Evolutionary conservation across 37 sponge, comb jelly and placozoan species (phyloP).

Genomic region (Ephydatia muelleri): DNA sequence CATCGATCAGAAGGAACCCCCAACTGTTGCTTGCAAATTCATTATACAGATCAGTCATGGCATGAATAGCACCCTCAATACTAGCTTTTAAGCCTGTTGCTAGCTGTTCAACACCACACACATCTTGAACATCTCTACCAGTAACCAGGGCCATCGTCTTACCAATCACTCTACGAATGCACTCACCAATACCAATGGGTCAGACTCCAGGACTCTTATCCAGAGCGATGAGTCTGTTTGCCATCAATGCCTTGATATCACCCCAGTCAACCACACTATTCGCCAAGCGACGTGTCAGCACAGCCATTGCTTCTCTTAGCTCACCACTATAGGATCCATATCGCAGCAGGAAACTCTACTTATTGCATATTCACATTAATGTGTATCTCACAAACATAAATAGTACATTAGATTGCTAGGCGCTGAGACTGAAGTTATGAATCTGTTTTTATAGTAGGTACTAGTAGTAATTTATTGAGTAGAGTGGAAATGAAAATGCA

Average conservation of each 20-base stretch:
- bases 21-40: constrained; percentile 1
- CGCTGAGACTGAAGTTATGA: too few species aligned
- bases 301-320: neutral
- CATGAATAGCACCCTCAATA: constrained; percentile 31
- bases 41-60: constrained; percentile 15
- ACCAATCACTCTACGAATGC: constrained; percentile 24
- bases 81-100: constrained; percentile 24
- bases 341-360: neutral
- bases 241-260: neutral
- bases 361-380: too few species aligned
- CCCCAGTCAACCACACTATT: neutral
- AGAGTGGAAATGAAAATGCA: too few species aligned
- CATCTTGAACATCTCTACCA: constrained; percentile 17
- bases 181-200: constrained; percentile 34
- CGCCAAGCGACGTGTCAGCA: neutral
- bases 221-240: constrained; percentile 18
- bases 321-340: constrained; percentile 8
- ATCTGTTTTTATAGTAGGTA: too few species aligned
- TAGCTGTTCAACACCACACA: constrained; percentile 18
- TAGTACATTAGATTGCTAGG: too few species aligned
- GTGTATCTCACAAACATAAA: too few species aligned
- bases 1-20: constrained; percentile 42
- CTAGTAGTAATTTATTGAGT: too few species aligned
- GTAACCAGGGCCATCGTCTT: constrained; percentile 9
- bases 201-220: constrained; percentile 33